Evolutionary conservation across 1,140 invertebrate genomes (phyloP), one percentile per base, ranked within the genome.

Genomic region (Formica exsecta): DNA sequence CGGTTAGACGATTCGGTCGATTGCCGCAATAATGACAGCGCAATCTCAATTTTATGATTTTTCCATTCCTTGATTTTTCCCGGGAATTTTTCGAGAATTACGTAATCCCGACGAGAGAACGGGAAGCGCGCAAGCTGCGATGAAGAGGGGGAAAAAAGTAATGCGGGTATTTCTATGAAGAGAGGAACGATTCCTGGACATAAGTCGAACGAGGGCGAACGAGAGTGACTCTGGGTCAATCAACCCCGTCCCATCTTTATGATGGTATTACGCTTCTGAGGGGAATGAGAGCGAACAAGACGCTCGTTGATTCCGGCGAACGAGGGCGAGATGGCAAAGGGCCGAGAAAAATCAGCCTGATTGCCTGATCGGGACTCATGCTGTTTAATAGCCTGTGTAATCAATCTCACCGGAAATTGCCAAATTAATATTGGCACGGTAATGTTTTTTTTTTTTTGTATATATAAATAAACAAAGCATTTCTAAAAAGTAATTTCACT

Each of bases 51-150:
- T 68, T 48, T 48, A 61, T 83, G 79, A 83, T 83, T 74, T 61
- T 80, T 16, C 64, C 44, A 25, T 80, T 61, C 25, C 41, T 36
- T 29, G 51, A 74, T 61, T 73, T 77, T 9, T 16, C 36, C 11
- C 32, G 22, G 22, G 54, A 81, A 61, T 73, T 81, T 81, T 83
- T 83, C 66, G 68, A 59, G 68, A 73, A 83, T 74, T 74, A 74
- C 79, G 54, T 74, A 74, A 83, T 62, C n/a, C 32, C 68, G 11
- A 32, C 25, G 54, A 75, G 66, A 5, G 9, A 13, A 9, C 16
- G 51, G n/a, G 16, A 41, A n/a, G 16, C 9, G 3, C 32, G 48
- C 32, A 29, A 59, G 4, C 1, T 25, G 9, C 2, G 25, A 38
- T 16, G 38, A 32, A 19, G 48, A 7, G 5, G 13, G 13, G 2